Evolutionary conservation across 1,140 invertebrate species (phyloP).

Genomic region (Polyergus mexicanus): DNA sequence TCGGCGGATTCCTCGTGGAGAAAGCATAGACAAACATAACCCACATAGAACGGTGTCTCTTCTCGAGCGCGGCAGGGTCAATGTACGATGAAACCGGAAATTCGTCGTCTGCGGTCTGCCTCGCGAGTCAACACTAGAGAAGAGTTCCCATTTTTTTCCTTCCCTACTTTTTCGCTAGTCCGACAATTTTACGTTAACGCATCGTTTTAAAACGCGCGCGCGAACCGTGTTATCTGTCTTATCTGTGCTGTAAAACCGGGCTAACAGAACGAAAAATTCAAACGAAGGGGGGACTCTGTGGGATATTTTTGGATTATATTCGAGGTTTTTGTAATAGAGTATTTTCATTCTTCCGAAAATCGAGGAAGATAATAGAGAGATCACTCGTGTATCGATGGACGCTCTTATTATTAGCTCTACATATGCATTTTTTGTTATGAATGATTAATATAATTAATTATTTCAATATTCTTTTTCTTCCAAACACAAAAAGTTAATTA

Average conservation of each 20-base stretch:
- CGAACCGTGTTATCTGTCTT: conserved; percentile 4
- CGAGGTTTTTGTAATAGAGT: not conserved
- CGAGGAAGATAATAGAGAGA: not conserved
- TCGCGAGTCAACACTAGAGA: conserved; percentile 12
- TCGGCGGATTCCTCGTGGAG: conserved; percentile 31
- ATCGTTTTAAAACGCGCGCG: conserved; percentile 11
- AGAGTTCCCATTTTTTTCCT: not conserved
- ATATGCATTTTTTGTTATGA: not conserved
- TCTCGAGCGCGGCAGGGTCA: conserved; percentile 45
- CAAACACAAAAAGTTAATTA: not conserved
- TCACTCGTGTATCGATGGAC: not conserved
- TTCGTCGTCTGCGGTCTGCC: conserved; percentile 56
- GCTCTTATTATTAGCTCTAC: not conserved
- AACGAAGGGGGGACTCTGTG: not conserved
- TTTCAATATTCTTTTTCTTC: not conserved
- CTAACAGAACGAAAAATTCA: conserved; percentile 31
- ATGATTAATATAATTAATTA: not conserved
- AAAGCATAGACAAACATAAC: conserved; percentile 64
- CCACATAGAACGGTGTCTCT: conserved; percentile 57
- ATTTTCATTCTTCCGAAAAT: not conserved
- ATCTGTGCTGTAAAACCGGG: conserved; percentile 23
- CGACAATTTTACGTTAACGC: not conserved
- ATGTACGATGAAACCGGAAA: conserved; percentile 59
- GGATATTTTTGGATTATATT: not conserved
- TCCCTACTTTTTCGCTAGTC: not conserved